Evolutionary conservation across 2,113 vertebrate species (phyloP), one percentile per base, ranked within the genome.

Genomic region (Zeus faber): DNA sequence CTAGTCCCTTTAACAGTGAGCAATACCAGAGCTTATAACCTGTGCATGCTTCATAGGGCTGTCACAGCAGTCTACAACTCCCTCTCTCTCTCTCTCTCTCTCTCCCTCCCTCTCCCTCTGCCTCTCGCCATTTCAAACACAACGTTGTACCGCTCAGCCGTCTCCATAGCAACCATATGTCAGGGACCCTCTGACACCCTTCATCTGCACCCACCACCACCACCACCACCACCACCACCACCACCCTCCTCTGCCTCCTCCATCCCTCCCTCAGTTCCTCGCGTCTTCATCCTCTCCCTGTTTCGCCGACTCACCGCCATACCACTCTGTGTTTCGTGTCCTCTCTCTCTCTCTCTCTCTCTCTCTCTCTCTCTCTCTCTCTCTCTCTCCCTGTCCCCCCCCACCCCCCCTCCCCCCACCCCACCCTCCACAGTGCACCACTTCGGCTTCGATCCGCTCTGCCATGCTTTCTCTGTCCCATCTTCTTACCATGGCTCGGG

Each of bases 1-100:
- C 92, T 95, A 96, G 97, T 99, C 97, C 96, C 97, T 99, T 99
- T 98, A 99, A 98, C 96, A 91, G 93, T 93, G 91, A 90, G 90
- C 92, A 91, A 81, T 82, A 76, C 80, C 81, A 94, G 91, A 91
- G 90, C 89, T 92, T 91, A 90, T 87, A 86, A 87, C 69, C 77
- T 78, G 85, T 83, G 80, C 84, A 87, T 84, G 81, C 76, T 86
- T 81, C 79, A 76, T 81, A 72, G 80, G 74, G 71, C 79, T 79
- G 77, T 77, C 70, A 70, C 62, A 58, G 72, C 70, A 61, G 65
- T 72, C 63, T 76, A 70, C 70, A 67, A 74, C 62, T 74, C 26
- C 35, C 71, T 74, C 59, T 76, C 60, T 72, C 26, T 45, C 67
- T 72, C 62, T 76, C 69, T 77, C 63, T 82, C 73, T 83, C 76